Conservation (phyloP, 2,113 vertebrate genomes). For the Lynx canadensis region DNA sequence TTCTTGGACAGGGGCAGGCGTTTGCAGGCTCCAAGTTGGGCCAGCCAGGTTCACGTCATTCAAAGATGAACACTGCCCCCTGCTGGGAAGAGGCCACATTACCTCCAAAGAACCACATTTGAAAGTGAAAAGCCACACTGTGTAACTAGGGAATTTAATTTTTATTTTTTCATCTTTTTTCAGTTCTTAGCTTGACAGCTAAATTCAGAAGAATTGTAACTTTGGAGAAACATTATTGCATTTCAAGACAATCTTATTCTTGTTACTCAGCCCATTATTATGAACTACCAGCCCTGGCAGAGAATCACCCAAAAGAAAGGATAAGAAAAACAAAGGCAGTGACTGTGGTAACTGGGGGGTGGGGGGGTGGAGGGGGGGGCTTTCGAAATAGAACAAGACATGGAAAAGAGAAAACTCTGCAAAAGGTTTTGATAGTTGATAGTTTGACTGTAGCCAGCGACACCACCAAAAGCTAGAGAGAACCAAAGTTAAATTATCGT, state of each 20-base stretch:
- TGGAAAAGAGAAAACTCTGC: neutral
- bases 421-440: neutral
- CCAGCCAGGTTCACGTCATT: constrained; percentile 14
- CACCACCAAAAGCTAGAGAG: neutral
- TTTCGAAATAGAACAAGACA: neutral
- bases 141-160: neutral
- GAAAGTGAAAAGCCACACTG: neutral
- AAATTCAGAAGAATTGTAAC: neutral
- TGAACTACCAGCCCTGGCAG: neutral
- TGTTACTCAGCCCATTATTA: neutral
- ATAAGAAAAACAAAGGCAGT: neutral
- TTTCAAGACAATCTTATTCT: neutral
- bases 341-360: neutral
- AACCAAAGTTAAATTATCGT: neutral
- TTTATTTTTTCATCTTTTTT: neutral
- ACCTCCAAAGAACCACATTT: neutral
- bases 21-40: neutral
- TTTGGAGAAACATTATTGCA: neutral
- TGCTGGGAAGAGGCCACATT: constrained; percentile 74
- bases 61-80: constrained; percentile 88
- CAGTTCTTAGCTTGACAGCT: neutral
- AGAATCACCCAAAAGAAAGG: neutral
- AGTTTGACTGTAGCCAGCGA: neutral
- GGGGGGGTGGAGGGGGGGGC: too few relatives aligned
- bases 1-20: neutral